Evolutionary conservation across 1,140 invertebrate genomes (phyloP), one percentile per base, ranked within the genome.

Genomic region (Gonioctena quinquepunctata): DNA sequence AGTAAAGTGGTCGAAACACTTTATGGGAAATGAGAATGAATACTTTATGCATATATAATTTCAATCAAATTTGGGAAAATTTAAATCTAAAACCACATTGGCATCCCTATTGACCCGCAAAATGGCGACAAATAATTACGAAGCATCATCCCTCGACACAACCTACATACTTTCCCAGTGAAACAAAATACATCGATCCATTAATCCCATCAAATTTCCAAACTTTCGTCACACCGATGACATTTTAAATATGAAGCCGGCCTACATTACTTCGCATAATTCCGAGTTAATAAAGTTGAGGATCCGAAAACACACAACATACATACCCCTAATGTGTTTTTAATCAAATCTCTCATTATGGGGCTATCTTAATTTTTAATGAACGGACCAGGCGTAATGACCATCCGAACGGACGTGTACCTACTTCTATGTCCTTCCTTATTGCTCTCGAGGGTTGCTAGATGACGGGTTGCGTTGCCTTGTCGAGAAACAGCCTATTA

Each of bases 321-420:
- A 68, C 33, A 66, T 42, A 69, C 76, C 78, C 76, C 72, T 81
- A 81, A 81, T 81, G 80, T 75, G 76, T 80, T 81, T 81, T 81
- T 81, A 81, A 81, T 81, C 80, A 81, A 81, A 81, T 81, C 74
- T 77, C 75, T 78, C 76, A 79, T 79, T 79, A 80, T 68, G 69
- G 72, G 71, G 66, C 70, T 75, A 78, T 77, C 80, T 79, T 80
- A 81, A 80, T 81, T 80, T 81, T 81, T 81, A 80, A 80, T 79
- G 78, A 81, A 81, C 72, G 76, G 76, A 66, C 75, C 71, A 66
- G 67, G 50, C 63, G 49, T 66, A 66, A 66, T 66, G 63, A 66
- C 63, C 63, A 25, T 54, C 63, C n/a, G 63, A 16, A 66, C 25
- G 48, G 66, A 67, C 23, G 33, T 42, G 11, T n/a, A 62, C 60